phyloP scores from a whole-genome alignment of 2,888 invertebrate genomes.

The Drosophila tripunctata region DNA sequence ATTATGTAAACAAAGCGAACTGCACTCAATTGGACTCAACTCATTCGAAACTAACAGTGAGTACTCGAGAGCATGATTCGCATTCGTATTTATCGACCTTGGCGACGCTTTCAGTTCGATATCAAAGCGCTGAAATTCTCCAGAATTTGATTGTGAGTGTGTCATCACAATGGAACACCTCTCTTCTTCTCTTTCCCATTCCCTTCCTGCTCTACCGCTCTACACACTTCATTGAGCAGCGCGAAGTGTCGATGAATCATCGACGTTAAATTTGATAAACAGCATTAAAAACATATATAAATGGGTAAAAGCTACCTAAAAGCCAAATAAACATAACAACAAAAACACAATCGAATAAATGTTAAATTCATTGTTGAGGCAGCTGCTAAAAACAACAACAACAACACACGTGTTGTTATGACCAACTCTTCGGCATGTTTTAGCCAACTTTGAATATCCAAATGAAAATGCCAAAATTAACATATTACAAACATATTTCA shows the following conservation, averaged over 20 bases:
- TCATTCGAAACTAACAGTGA: slow-evolving; percentile 7
- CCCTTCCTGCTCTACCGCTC: neutral
- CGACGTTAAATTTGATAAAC: slow-evolving; percentile 41
- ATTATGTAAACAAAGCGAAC: slow-evolving; percentile 9
- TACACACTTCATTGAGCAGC: slow-evolving; percentile 2
- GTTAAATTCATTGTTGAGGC: slow-evolving; percentile 14
- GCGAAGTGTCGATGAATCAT: slow-evolving; percentile 35
- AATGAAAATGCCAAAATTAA: slow-evolving; percentile 46
- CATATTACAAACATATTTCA: slow-evolving; percentile 36
- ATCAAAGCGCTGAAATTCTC: slow-evolving; percentile 35
- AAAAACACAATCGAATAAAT: slow-evolving; percentile 16
- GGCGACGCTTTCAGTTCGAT: slow-evolving; percentile 10
- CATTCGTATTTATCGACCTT: slow-evolving; percentile 19
- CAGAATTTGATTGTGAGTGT: slow-evolving; percentile 31
- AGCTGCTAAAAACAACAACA: slow-evolving; percentile 6
- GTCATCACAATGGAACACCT: slow-evolving; percentile 32
- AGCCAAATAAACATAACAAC: slow-evolving; percentile 11
- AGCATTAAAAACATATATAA: slow-evolving; percentile 4
- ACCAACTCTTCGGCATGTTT: slow-evolving; percentile 1
- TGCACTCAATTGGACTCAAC: neutral
- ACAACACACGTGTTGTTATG: slow-evolving; percentile 11
- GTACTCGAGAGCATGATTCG: slow-evolving; percentile 5
- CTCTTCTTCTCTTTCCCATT: neutral
- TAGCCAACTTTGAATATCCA: slow-evolving; percentile 4
- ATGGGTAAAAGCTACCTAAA: slow-evolving; percentile 34